These are phyloP conservation scores for Aurelia sp. DNA, from an alignment of 30 jellyfish, hydroid and myxozoan species.

Conservation along the genomic window DNA sequence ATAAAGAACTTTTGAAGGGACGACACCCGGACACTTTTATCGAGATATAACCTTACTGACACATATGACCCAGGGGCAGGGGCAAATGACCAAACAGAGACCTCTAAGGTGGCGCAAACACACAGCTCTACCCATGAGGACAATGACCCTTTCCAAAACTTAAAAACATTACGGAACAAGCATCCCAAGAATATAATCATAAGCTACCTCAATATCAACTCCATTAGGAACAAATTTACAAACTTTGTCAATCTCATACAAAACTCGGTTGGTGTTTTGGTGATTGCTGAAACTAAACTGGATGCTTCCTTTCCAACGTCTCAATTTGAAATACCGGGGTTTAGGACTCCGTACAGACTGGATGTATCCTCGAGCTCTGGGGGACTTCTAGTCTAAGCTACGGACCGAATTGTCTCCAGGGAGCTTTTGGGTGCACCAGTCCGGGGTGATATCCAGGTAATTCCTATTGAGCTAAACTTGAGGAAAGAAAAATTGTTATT, in stretches of 20 bases:
- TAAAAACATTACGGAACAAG: slow-evolving; percentile 22
- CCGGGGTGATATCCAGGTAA: slow-evolving; percentile 5
- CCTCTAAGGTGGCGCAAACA: background rate
- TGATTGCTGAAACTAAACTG: no score
- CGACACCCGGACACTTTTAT: no score
- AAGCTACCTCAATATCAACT: slow-evolving; percentile 26
- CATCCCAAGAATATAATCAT: slow-evolving; percentile 16
- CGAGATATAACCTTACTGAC: slow-evolving; percentile 14
- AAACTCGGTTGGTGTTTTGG: slow-evolving; percentile 12
- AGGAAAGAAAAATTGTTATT: slow-evolving; percentile 5
- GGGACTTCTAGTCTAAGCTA: slow-evolving; percentile 16
- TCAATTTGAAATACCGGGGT: slow-evolving; percentile 19
- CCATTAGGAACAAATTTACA: no score
- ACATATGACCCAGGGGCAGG: slow-evolving; percentile 15
- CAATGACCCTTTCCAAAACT: slow-evolving; percentile 10
- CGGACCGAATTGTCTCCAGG: slow-evolving; percentile 6
- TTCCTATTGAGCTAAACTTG: slow-evolving; percentile 15
- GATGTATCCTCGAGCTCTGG: no score
- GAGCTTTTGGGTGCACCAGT: slow-evolving; percentile 5
- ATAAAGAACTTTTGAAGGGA: no score
- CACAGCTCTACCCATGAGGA: background rate
- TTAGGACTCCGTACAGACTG: no score
- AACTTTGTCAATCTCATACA: no score
- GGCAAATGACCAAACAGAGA: background rate
- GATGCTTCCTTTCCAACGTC: slow-evolving; percentile 1